Evolutionary conservation across 2,113 vertebrate genomes (phyloP), one percentile per base, ranked within the genome.

Genomic region (Mystacornis crossleyi): DNA sequence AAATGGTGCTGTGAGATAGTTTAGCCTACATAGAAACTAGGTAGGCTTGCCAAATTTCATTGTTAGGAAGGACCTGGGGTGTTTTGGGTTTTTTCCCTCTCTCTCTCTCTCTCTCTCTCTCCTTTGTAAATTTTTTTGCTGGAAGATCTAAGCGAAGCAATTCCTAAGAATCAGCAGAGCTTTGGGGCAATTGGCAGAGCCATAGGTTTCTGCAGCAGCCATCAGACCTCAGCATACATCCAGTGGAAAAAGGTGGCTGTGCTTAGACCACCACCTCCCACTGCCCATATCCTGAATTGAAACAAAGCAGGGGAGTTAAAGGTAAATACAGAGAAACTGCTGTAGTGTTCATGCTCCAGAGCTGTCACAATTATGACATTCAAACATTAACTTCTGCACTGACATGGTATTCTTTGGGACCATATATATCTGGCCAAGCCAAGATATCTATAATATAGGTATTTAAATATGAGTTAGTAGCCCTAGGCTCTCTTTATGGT

Each of bases 21-120:
- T 60, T 21, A 62, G 33, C 34, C 34, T 36, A 34, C 4, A 34
- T 4, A 66, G 16, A 31, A 86, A 54, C 16, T 28, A 38, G 7
- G 10, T 28, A 34, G 42, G n/a, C 36, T 83, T 95, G 34, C 16
- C 48, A 86, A 42, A 86, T 65, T n/a, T 77, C 6, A 29, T 50
- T 45, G 23, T 81, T 80, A 43, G 18, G 34, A 87, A 85, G 20
- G 8, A 31, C 33, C 24, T 48, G 18, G 3, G 10, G 23, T 42
- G 12, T 14, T 83, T 48, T 28, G 4, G 0, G 0, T 33, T 62
- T 62, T 50, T 42, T 3, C 1, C 3, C 5, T 25, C 14, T 36
- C 36, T 66, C n/a, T 43, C 50, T 84, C 21, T 26, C 5, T 25
- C 14, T 36, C 36, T 66, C n/a, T 43, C 50, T 84, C 21, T 26